Percentiles rank a stretch among this genome's conserved stretches.
These are phyloP conservation scores for Salvator merianae DNA, from an alignment of 2,113 vertebrate genomes.

Conservation along the genomic window DNA sequence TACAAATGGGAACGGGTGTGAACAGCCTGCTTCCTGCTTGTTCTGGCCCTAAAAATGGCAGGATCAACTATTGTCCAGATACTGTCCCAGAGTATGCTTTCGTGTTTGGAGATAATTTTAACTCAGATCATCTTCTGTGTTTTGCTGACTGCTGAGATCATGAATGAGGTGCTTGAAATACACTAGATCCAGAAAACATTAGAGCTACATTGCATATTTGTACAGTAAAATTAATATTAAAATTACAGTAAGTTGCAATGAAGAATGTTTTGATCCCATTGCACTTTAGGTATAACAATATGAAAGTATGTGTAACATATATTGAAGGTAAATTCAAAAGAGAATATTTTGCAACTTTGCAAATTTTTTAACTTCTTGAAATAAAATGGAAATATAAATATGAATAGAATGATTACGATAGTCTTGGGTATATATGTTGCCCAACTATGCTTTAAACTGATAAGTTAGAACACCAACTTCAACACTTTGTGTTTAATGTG, in stretches of 20 bases:
- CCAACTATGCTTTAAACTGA: constrained; percentile 39
- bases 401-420: not conserved
- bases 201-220: not conserved
- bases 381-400: constrained; percentile 30
- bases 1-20: no score
- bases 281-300: constrained; percentile 31
- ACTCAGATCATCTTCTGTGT: not conserved
- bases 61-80: no score
- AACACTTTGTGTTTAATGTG: constrained; percentile 43
- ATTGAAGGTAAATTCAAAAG: constrained; percentile 41
- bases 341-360: constrained; percentile 16
- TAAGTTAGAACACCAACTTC: constrained; percentile 53
- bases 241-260: constrained; percentile 29
- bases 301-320: constrained; percentile 42
- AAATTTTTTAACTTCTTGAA: constrained; percentile 30
- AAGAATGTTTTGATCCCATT: constrained; percentile 6
- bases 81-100: not conserved
- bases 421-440: constrained; percentile 46
- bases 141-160: not conserved
- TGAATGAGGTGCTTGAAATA: no score
- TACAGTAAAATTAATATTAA: not conserved
- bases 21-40: no score
- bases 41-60: no score
- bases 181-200: not conserved
- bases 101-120: not conserved